A percentile compares a stretch with the other conserved stretches of the same genome.
Conservation (phyloP, 2,797 vertebrate species). For the Apogon talboti region DNA sequence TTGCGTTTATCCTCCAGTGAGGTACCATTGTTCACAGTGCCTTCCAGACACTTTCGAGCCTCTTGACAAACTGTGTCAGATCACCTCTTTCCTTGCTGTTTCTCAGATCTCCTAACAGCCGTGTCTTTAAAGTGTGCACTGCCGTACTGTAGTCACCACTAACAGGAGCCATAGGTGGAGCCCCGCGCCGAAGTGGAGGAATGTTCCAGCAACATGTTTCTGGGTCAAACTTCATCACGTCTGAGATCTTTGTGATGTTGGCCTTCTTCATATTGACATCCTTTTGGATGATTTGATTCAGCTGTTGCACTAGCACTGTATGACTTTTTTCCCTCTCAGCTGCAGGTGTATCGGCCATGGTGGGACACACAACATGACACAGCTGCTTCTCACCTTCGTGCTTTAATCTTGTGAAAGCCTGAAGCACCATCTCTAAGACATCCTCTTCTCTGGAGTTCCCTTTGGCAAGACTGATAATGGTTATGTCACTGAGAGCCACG, state of each 20-base stretch:
- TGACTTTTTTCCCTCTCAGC: conserved; percentile 47
- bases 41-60: conserved; percentile 74
- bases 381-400: conserved; percentile 60
- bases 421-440: conserved; percentile 66
- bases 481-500: conserved; percentile 76
- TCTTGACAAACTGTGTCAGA: conserved; percentile 68
- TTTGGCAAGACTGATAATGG: conserved; percentile 70
- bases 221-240: conserved; percentile 71
- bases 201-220: conserved; percentile 74
- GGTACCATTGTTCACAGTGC: conserved; percentile 7
- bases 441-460: conserved; percentile 64
- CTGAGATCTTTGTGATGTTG: conserved; percentile 44
- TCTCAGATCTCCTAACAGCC: conserved; percentile 65
- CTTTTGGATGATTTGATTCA: conserved; percentile 47
- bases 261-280: conserved; percentile 54
- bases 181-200: conserved; percentile 77
- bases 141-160: conserved; percentile 75
- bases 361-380: conserved; percentile 76
- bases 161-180: conserved; percentile 78
- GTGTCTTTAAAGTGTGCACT: conserved; percentile 73
- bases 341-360: conserved; percentile 45
- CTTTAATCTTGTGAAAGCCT: conserved; percentile 72
- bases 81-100: conserved; percentile 50
- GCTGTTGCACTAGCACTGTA: conserved; percentile 32
- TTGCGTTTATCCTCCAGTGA: no score